Conservation (phyloP, 2,113 vertebrate species). For the Gnathonemus longibarbis region DNA sequence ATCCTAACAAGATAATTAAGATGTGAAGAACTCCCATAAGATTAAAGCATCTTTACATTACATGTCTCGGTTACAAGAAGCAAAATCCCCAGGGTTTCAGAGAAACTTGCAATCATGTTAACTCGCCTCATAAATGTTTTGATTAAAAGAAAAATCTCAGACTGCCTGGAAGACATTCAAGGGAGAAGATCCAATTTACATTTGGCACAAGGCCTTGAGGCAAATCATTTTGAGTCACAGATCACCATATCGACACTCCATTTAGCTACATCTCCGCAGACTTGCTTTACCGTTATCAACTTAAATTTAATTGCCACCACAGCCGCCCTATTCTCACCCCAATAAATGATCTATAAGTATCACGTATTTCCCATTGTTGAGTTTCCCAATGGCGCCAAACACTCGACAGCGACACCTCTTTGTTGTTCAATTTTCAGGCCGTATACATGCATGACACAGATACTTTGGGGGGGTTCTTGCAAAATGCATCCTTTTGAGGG, state of each 20-base stretch:
- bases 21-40: conserved; percentile 26
- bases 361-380: neutral
- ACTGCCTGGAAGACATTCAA: conserved; percentile 36
- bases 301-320: neutral
- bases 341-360: neutral
- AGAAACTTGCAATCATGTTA: conserved; percentile 35
- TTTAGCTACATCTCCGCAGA: conserved; percentile 10
- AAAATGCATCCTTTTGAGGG: neutral
- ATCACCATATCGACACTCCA: conserved; percentile 25
- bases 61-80: conserved; percentile 36
- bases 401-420: neutral
- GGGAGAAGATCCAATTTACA: conserved; percentile 46
- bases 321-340: neutral
- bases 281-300: neutral
- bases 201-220: conserved; percentile 33
- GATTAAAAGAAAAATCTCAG: conserved; percentile 46
- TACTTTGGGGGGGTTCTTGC: neutral
- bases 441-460: neutral
- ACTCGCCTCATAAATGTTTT: conserved; percentile 46
- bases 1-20: conserved; percentile 35
- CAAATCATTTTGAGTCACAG: conserved; percentile 34
- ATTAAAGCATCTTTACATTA: conserved; percentile 37
- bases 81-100: conserved; percentile 31
- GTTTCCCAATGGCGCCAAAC: neutral
- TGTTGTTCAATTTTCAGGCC: neutral